Conservation (phyloP, 2,113 vertebrate species). For the Brienomyrus brachyistius region DNA sequence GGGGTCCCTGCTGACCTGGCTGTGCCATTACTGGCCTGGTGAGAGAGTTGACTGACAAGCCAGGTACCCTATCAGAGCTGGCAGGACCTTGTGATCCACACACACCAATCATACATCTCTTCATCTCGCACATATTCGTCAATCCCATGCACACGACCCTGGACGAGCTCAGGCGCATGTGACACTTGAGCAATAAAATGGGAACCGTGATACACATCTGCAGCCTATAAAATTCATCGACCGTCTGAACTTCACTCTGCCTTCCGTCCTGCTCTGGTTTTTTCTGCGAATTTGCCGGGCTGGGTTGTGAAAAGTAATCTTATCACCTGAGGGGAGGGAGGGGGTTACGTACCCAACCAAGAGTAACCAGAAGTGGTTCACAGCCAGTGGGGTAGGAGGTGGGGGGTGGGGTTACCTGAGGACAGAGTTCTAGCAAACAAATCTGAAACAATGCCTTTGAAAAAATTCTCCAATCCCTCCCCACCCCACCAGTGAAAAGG, state of each 20-base stretch:
- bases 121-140: background rate
- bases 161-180: background rate
- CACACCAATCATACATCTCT: background rate
- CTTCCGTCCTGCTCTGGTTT: background rate
- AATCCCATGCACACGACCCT: background rate
- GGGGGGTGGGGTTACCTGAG: background rate
- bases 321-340: background rate
- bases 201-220: background rate
- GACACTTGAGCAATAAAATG: background rate
- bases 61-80: background rate
- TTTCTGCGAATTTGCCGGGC: background rate
- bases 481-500: background rate
- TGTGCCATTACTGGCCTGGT: background rate
- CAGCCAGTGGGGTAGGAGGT: background rate
- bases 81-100: background rate
- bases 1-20: background rate
- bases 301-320: constrained; percentile 2
- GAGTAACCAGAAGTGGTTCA: background rate
- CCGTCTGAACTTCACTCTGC: background rate
- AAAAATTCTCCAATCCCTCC: constrained; percentile 20
- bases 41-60: background rate
- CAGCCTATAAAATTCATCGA: background rate
- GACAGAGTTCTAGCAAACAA: background rate
- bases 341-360: background rate
- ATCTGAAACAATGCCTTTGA: constrained; percentile 21